Evolutionary conservation across 2,888 invertebrate genomes (phyloP).

Genomic region (Sycophila texana): DNA sequence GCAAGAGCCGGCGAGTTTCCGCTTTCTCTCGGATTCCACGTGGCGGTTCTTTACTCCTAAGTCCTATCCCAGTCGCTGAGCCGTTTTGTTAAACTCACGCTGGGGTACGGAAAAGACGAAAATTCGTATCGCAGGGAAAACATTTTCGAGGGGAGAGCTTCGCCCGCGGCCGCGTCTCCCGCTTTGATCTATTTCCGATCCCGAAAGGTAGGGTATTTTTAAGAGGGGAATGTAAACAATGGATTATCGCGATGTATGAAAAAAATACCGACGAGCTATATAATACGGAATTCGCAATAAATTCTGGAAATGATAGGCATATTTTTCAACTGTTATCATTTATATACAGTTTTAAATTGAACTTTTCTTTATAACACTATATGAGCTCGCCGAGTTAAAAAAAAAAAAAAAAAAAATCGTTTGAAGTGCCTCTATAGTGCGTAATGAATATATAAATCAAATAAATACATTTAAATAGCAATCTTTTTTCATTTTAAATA

Average conservation of each 20-base stretch:
- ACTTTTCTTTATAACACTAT: not conserved
- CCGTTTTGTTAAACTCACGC: too few species aligned
- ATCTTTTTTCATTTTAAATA: too few species aligned
- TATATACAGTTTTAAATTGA: too few species aligned
- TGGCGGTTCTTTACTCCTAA: not conserved
- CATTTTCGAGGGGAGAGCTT: too few species aligned
- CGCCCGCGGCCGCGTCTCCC: too few species aligned
- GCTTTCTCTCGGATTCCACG: slow-evolving; percentile 39
- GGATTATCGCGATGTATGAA: slow-evolving; percentile 2
- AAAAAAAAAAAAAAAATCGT: too few species aligned
- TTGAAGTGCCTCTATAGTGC: too few species aligned
- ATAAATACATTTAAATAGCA: too few species aligned
- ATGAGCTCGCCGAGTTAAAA: too few species aligned
- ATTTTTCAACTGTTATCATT: not conserved
- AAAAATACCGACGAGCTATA: slow-evolving; percentile 4
- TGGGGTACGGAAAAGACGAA: slow-evolving; percentile 26
- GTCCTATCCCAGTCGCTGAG: too few species aligned
- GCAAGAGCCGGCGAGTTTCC: slow-evolving; percentile 45
- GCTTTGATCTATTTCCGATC: slow-evolving; percentile 54
- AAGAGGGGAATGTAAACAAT: slow-evolving; percentile 40
- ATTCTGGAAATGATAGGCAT: not conserved
- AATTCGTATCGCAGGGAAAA: slow-evolving; percentile 18
- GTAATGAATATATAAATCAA: too few species aligned
- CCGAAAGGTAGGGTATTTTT: slow-evolving; percentile 28
- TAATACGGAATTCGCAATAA: not conserved